Conservation (phyloP, 2,113 vertebrate species). For the Otis tarda region DNA sequence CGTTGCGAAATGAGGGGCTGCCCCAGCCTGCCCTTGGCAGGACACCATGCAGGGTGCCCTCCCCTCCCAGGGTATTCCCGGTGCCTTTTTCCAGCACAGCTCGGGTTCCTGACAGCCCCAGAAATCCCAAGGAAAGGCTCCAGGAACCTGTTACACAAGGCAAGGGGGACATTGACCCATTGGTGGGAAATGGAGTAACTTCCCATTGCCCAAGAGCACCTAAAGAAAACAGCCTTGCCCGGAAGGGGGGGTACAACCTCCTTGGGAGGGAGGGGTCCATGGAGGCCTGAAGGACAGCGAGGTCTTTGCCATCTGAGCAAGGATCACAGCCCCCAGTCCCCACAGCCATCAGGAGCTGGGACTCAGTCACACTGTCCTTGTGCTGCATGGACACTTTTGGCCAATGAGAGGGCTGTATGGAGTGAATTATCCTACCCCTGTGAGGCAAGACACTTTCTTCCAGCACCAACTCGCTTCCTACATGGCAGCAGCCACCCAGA, state of each 20-base stretch:
- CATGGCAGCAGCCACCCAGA: not conserved
- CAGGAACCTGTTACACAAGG: not conserved
- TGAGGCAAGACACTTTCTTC: not conserved
- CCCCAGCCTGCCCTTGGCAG: not conserved
- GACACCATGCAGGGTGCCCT: not conserved
- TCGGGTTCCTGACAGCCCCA: not conserved
- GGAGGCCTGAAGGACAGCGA: not conserved
- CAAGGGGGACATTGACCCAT: not conserved
- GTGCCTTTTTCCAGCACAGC: not conserved
- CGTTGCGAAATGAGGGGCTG: not conserved
- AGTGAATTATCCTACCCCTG: not conserved
- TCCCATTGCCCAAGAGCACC: slow-evolving; percentile 31
- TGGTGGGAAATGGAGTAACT: slow-evolving; percentile 9
- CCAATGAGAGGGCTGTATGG: not conserved
- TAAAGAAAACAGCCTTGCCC: not conserved
- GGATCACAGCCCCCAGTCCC: not conserved
- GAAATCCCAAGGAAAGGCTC: not conserved
- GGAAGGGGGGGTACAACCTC: not conserved
- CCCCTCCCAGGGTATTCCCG: not conserved
- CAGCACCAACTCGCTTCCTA: not conserved
- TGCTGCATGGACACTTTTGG: not conserved
- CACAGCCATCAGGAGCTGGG: not conserved
- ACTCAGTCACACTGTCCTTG: not conserved
- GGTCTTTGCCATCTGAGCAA: not conserved
- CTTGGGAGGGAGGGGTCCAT: not conserved